Evolutionary conservation across 2,888 invertebrate species (phyloP).

Genomic region (Chrysolina haemoptera): DNA sequence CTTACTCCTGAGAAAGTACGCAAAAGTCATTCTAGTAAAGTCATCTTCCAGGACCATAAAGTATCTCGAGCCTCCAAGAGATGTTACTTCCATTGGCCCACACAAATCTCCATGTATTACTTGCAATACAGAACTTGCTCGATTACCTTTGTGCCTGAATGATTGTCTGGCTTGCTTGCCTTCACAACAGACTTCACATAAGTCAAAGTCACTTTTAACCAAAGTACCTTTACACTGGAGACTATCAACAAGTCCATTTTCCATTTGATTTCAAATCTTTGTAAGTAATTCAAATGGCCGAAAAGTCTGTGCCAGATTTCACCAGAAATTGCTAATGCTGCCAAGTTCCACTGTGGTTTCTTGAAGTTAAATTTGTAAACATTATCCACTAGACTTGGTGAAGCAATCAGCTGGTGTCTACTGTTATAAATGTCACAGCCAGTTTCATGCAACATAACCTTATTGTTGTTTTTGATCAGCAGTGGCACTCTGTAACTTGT

Average conservation of each 20-base stretch:
- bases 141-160: conserved; percentile 33
- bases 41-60: conserved; percentile 43
- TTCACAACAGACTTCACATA: conserved; percentile 34
- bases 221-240: conserved; percentile 23
- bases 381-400: conserved; percentile 35
- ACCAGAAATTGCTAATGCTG: conserved; percentile 14
- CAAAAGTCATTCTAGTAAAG: conserved; percentile 44
- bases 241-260: conserved; percentile 26
- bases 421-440: no score
- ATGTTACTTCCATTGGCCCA: conserved; percentile 43
- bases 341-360: conserved; percentile 24
- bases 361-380: conserved; percentile 49
- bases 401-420: conserved; percentile 29
- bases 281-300: conserved; percentile 42
- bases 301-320: conserved; percentile 42
- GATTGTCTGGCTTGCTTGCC: conserved; percentile 32
- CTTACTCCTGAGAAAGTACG: conserved; percentile 13
- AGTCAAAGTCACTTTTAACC: conserved; percentile 27
- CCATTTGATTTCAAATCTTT: conserved; percentile 32
- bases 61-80: conserved; percentile 41
- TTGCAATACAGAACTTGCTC: conserved; percentile 20
- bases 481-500: no score
- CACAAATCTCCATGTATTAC: conserved; percentile 42
- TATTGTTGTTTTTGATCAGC: conserved; percentile 52
- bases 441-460: conserved; percentile 47